Conservation (phyloP, 1,140 invertebrate genomes). For the Aricia agestis region DNA sequence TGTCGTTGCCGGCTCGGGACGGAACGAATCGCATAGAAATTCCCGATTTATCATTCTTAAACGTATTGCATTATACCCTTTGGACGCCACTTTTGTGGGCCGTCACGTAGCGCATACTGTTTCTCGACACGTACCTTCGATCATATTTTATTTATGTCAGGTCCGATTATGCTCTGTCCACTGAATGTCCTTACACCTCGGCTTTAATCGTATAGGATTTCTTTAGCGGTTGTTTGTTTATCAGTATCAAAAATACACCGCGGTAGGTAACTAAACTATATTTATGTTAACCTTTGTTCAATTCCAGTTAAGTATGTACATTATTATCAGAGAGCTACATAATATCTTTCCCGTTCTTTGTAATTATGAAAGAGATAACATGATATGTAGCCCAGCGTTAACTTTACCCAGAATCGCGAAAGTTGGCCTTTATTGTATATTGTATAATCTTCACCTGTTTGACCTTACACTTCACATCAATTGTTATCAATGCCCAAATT, state of each 20-base stretch:
- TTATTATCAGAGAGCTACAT: too few relatives aligned
- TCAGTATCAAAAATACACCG: background rate
- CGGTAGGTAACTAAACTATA: background rate
- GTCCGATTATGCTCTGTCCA: constrained; percentile 23
- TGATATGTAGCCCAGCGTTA: too few relatives aligned
- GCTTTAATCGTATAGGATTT: constrained; percentile 19
- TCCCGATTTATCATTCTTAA: constrained; percentile 73
- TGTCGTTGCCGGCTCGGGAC: constrained; percentile 44
- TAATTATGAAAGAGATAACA: too few relatives aligned
- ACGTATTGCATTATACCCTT: constrained; percentile 48
- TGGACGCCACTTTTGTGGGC: constrained; percentile 52
- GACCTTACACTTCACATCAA: background rate
- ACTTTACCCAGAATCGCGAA: too few relatives aligned
- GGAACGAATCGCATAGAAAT: constrained; percentile 71
- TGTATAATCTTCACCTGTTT: background rate
- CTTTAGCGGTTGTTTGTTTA: background rate
- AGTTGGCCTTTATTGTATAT: too few relatives aligned
- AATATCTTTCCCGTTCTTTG: too few relatives aligned
- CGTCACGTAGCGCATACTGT: constrained; percentile 61
- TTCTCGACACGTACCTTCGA: constrained; percentile 53
- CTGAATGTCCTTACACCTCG: constrained; percentile 18
- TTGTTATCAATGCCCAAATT: background rate
- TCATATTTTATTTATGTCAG: constrained; percentile 39
- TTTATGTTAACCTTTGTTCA: too few relatives aligned
- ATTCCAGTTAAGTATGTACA: too few relatives aligned